These are phyloP conservation scores for Diploscapter pachys DNA, from an alignment of 1,140 invertebrate genomes.

Conservation along the genomic window DNA sequence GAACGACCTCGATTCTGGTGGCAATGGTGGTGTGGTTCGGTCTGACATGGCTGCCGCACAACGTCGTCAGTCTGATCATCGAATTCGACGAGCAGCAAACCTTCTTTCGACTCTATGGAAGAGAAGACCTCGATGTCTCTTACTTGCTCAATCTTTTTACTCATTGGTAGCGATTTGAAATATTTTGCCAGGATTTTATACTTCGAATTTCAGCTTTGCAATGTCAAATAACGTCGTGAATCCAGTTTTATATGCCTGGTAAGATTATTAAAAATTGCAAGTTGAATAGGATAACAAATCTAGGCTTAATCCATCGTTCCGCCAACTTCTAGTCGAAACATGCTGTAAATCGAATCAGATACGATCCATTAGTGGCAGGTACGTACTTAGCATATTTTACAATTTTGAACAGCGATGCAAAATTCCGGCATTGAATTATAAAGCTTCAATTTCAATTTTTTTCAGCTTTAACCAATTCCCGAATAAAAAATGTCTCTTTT, in stretches of 20 bases:
- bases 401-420: too few relatives aligned
- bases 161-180: conserved; percentile 31
- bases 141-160: conserved; percentile 44
- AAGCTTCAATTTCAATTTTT: too few relatives aligned
- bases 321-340: too few relatives aligned
- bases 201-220: conserved; percentile 73
- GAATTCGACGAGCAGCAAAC: conserved; percentile 69
- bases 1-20: conserved; percentile 81
- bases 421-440: too few relatives aligned
- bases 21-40: conserved; percentile 93
- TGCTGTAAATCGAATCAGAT: too few relatives aligned
- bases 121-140: conserved; percentile 58
- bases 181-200: conserved; percentile 66
- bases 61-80: conserved; percentile 79
- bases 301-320: too few relatives aligned
- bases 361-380: too few relatives aligned
- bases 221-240: conserved; percentile 94
- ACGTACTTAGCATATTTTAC: too few relatives aligned
- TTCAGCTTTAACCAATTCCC: too few relatives aligned
- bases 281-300: too few relatives aligned
- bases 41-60: conserved; percentile 87
- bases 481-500: too few relatives aligned
- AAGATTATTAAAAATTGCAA: too few relatives aligned
- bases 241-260: conserved; percentile 91
- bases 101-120: conserved; percentile 32